Percentiles rank a stretch among this genome's conserved stretches.
Conservation (phyloP, 2,113 vertebrate genomes). For the Pardalotus punctatus region DNA sequence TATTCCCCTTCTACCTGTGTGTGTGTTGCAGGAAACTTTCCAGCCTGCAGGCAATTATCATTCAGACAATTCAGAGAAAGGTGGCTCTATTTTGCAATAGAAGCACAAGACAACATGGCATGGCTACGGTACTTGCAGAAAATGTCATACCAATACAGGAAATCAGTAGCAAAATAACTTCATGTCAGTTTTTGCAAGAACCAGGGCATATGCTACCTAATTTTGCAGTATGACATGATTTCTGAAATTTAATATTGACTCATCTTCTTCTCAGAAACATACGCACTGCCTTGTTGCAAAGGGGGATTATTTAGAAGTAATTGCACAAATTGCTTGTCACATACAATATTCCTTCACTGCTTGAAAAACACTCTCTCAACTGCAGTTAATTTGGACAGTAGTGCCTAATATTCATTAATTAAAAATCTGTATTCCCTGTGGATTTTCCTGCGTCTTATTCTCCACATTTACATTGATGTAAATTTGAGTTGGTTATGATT, state of each 20-base stretch:
- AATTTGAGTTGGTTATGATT: constrained; percentile 12
- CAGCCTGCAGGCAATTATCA: background rate
- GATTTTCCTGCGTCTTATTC: background rate
- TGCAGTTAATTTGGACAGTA: background rate
- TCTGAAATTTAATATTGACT: background rate
- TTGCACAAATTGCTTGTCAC: constrained; percentile 24
- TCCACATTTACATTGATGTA: background rate
- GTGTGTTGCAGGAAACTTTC: background rate
- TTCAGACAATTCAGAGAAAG: background rate
- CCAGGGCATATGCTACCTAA: background rate
- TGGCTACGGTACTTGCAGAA: background rate
- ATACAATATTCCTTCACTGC: constrained; percentile 4
- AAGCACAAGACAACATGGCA: background rate
- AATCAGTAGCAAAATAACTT: background rate
- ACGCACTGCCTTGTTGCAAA: background rate
- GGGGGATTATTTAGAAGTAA: constrained; percentile 33
- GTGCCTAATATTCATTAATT: background rate
- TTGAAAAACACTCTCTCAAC: constrained; percentile 32
- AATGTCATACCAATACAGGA: background rate
- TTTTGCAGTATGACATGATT: background rate
- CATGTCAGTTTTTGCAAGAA: background rate
- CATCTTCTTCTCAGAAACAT: background rate
- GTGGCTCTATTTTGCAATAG: background rate
- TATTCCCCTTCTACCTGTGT: background rate
- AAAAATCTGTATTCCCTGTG: background rate